Conservation (phyloP, 2,888 invertebrate genomes). For the Euzetes globulus region DNA sequence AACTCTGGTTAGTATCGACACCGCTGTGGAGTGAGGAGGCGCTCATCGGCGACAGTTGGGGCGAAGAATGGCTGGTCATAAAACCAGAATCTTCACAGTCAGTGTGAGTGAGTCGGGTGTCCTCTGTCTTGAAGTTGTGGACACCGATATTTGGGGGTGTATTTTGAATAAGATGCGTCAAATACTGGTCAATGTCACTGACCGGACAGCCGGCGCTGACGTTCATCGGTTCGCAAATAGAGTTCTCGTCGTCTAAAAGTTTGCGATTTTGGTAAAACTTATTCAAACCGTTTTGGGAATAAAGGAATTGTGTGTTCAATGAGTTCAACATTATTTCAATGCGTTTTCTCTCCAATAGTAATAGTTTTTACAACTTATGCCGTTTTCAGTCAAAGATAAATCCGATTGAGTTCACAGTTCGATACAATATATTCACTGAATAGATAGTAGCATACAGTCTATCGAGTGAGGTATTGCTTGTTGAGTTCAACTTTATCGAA, state of each 20-base stretch:
- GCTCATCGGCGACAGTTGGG: constrained; percentile 10
- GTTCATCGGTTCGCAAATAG: not conserved
- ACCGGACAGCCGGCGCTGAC: not conserved
- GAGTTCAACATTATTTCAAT: not conserved
- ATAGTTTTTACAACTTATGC: too few species aligned
- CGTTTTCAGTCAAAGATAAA: too few species aligned
- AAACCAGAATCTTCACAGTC: constrained; percentile 16
- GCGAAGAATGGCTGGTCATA: not conserved
- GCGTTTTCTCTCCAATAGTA: too few species aligned
- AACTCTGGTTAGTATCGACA: not conserved
- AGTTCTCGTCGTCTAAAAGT: not conserved
- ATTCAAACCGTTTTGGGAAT: not conserved
- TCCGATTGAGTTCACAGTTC: too few species aligned
- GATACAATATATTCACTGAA: too few species aligned
- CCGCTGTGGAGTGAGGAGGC: not conserved
- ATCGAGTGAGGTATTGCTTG: too few species aligned
- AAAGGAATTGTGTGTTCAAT: constrained; percentile 1
- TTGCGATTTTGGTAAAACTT: not conserved
- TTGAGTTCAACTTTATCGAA: too few species aligned
- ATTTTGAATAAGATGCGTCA: not conserved
- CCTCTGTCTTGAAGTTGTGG: not conserved
- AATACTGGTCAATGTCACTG: constrained; percentile 10
- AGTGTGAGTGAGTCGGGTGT: not conserved
- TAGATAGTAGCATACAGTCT: too few species aligned
- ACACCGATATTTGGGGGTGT: not conserved